Evolutionary conservation across 2,888 invertebrate genomes (phyloP).

Genomic region (Rhamphomyia laevipes): DNA sequence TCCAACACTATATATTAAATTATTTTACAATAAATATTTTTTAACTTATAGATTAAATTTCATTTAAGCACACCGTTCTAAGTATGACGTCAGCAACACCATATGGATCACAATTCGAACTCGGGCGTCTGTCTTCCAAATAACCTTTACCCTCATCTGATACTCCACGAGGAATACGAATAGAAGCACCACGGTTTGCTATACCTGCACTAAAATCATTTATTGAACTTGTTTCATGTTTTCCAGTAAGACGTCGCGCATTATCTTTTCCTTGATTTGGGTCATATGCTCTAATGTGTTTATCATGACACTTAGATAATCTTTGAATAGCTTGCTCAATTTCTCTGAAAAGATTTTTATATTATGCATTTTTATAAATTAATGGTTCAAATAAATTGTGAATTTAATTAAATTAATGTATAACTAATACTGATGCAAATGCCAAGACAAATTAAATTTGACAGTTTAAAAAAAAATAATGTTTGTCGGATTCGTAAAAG

Average conservation of each 20-base stretch:
- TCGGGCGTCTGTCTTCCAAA: slow-evolving; percentile 86
- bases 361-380: background rate
- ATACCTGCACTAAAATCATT: slow-evolving; percentile 89
- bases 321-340: slow-evolving; percentile 95
- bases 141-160: slow-evolving; percentile 91
- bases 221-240: slow-evolving; percentile 93
- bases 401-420: background rate
- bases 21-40: no score
- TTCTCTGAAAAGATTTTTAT: slow-evolving; percentile 47
- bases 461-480: no score
- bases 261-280: slow-evolving; percentile 94
- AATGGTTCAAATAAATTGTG: background rate
- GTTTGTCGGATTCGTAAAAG: no score
- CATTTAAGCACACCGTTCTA: slow-evolving; percentile 69
- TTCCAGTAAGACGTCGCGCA: slow-evolving; percentile 86
- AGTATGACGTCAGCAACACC: slow-evolving; percentile 73
- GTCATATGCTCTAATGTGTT: slow-evolving; percentile 94
- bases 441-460: no score
- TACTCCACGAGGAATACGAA: slow-evolving; percentile 85
- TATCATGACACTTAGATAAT: slow-evolving; percentile 78
- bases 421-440: background rate
- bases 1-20: no score
- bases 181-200: slow-evolving; percentile 87
- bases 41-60: slow-evolving; percentile 14
- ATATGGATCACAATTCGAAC: slow-evolving; percentile 90